These are phyloP conservation scores for Ommatoiulus sabulosus DNA, from an alignment of 2,888 invertebrate species.

Conservation along the genomic window DNA sequence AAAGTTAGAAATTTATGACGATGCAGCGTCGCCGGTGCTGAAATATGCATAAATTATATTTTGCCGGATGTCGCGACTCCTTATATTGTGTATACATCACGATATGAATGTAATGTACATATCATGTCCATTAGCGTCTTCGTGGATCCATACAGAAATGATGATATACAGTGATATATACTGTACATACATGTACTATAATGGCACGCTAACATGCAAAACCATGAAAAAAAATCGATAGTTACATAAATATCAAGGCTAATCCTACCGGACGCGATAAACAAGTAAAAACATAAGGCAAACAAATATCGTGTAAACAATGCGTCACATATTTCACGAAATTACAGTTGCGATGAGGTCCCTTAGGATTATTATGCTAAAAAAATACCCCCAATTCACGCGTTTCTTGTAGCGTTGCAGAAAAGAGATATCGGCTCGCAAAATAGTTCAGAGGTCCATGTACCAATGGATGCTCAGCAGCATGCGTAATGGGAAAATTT, in stretches of 20 bases:
- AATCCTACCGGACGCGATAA: not conserved
- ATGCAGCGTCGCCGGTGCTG: too few relatives aligned
- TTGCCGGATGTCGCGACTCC: too few relatives aligned
- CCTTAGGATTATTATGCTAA: not conserved
- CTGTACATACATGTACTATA: not conserved
- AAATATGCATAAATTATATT: too few relatives aligned
- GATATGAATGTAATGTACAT: not conserved
- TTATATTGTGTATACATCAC: not conserved
- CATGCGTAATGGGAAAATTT: not conserved
- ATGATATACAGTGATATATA: not conserved
- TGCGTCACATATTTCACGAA: not conserved
- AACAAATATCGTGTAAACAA: not conserved
- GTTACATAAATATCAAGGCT: not conserved
- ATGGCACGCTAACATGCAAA: constrained; percentile 18
- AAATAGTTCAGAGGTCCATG: not conserved
- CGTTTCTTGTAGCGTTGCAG: not conserved
- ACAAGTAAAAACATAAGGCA: not conserved
- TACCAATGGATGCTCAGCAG: not conserved
- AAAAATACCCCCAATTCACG: not conserved
- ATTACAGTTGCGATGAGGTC: not conserved
- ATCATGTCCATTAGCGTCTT: not conserved
- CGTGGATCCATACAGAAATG: not conserved
- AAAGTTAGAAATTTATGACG: too few relatives aligned
- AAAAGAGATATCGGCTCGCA: not conserved
- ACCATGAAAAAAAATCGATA: not conserved